These are phyloP conservation scores for Mesitornis unicolor DNA, from an alignment of 2,113 vertebrate species.

Conservation along the genomic window DNA sequence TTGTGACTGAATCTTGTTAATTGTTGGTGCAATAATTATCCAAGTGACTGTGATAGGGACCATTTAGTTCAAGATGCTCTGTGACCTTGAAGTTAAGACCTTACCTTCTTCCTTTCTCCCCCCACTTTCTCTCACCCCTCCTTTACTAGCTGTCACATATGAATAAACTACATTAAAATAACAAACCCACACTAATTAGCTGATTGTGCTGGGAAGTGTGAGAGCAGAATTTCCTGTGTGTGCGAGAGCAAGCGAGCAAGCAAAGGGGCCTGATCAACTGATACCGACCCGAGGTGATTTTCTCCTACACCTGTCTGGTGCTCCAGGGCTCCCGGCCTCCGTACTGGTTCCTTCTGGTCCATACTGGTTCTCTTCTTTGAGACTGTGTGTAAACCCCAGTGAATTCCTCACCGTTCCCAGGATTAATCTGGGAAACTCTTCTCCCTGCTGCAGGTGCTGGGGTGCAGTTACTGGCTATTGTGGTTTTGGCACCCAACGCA, in stretches of 20 bases:
- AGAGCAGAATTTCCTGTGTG: slow-evolving; percentile 56
- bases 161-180: slow-evolving; percentile 70
- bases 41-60: slow-evolving; percentile 36
- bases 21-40: slow-evolving; percentile 32
- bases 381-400: background rate
- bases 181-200: slow-evolving; percentile 66
- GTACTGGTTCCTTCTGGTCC: background rate
- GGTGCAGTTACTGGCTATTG: background rate
- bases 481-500: background rate
- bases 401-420: background rate
- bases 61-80: slow-evolving; percentile 31
- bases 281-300: background rate
- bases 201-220: slow-evolving; percentile 65
- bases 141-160: slow-evolving; percentile 58
- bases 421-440: background rate
- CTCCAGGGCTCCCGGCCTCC: background rate
- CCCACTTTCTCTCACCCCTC: slow-evolving; percentile 28
- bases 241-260: background rate
- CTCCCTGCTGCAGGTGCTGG: background rate
- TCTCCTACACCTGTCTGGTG: background rate
- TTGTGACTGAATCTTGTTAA: slow-evolving; percentile 15
- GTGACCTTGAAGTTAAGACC: slow-evolving; percentile 59
- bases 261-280: background rate
- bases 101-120: slow-evolving; percentile 26
- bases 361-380: background rate